Base-by-base conservation (phyloP, 2,797 vertebrate species). In the Argyrosomus regius region DNA sequence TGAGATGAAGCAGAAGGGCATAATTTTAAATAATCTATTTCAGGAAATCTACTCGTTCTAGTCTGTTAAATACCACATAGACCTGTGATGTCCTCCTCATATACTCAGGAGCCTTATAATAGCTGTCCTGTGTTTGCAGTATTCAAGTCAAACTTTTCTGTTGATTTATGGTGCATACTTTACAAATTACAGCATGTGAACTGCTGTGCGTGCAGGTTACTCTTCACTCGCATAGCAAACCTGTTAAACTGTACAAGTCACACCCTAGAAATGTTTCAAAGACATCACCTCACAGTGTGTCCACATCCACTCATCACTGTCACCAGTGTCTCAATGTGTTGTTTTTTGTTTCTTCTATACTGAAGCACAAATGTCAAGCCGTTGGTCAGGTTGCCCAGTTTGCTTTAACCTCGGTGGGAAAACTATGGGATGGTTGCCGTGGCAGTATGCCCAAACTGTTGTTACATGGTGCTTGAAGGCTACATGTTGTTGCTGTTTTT, bases 401-500 rank as follows among this genome's bases (percentile, higher is more conserved):
- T 71, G 75, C 50, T 62, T 49, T 80, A 78, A 84, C 69, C 72
- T 85, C 35, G 43, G 50, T 81, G 79, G 85, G 81, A 43, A 81
- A 73, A 72, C 62, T 84, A 9, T 78, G 85, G 82, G 82, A 78
- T 82, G 87, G 82, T 81, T 87, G 71, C 83, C 67, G 22, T 48
- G 79, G 77, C 88, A 61, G 70, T 76, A 78, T 76, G 78, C 83
- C 83, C 87, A 83, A 92, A 92, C 88, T 94, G 92, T 92, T 93
- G 82, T 93, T 89, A 90, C 91, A 87, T 91, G 92, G 93, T 94
- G 88, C 93, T 93, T 93, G 89, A 94, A 93, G 94, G 92, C 93
- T 93, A 93, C 92, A 94, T 94, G 80, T 92, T 93, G 92, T 92
- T 94, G 92, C 91, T 93, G 85, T 98, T 91, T 97, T 90, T 94